Conservation (phyloP, 2,797 vertebrate genomes). For the Danio aesculapii region DNA sequence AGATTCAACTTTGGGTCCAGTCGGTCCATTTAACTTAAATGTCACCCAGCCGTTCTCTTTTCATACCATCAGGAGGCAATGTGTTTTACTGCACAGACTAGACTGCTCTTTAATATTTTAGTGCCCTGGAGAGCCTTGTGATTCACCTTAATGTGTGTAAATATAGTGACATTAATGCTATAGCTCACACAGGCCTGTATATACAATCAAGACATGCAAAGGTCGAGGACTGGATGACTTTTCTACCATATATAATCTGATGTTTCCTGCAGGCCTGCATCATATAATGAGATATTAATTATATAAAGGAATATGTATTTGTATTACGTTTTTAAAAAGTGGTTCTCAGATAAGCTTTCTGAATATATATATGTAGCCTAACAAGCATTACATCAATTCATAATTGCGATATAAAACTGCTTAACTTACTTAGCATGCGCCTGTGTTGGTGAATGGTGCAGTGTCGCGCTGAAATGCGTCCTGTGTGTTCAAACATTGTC, state of each 20-base stretch:
- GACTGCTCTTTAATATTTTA: background rate
- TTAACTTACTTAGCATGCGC: conserved; percentile 39
- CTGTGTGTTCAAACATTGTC: background rate
- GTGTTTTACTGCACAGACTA: background rate
- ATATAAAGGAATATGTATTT: conserved; percentile 34
- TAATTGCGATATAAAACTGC: conserved; percentile 40
- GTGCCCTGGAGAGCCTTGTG: background rate
- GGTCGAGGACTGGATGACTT: conserved; percentile 69
- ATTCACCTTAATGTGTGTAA: conserved; percentile 5
- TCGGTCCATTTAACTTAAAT: conserved; percentile 4
- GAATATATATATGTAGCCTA: conserved; percentile 28
- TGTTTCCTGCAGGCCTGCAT: conserved; percentile 58
- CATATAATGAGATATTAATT: conserved; percentile 54
- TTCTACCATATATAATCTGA: conserved; percentile 62
- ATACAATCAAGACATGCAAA: conserved; percentile 66
- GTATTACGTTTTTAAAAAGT: too few relatives aligned
- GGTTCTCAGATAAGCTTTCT: conserved; percentile 11
- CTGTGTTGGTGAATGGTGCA: conserved; percentile 36
- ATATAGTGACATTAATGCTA: conserved; percentile 10
- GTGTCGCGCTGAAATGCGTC: background rate
- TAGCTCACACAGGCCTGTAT: conserved; percentile 54
- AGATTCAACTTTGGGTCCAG: conserved; percentile 26
- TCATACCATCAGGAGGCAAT: background rate
- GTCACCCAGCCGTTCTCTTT: conserved; percentile 1
- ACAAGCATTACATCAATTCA: conserved; percentile 55